Conservation (phyloP, 2,113 vertebrate species). For the Pterocles burchelli region DNA sequence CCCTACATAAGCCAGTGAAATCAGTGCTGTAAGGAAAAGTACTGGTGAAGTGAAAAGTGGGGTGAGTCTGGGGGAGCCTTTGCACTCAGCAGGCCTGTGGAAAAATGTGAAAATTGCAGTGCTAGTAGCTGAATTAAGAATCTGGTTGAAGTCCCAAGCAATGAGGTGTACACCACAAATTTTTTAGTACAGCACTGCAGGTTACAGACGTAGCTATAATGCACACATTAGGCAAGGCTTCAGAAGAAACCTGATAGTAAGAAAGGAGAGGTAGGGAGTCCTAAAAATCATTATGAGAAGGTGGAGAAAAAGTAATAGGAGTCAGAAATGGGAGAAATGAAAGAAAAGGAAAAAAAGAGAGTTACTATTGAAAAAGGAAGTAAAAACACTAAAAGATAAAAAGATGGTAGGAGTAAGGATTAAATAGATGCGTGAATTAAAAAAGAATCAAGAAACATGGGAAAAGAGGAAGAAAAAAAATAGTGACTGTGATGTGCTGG, state of each 20-base stretch:
- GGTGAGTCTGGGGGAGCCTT: neutral
- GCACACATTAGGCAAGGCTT: neutral
- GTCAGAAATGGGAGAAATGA: neutral
- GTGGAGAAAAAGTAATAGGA: neutral
- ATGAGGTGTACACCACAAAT: neutral
- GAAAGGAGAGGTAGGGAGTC: neutral
- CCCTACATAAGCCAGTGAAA: neutral
- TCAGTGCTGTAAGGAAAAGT: neutral
- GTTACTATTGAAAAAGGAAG: neutral
- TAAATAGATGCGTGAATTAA: neutral
- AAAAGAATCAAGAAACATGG: neutral
- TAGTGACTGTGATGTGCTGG: neutral
- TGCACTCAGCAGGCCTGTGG: neutral
- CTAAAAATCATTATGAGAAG: neutral
- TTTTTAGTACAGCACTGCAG: neutral
- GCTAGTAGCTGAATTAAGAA: neutral
- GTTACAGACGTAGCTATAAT: neutral
- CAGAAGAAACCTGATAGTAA: neutral
- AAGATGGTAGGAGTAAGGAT: neutral
- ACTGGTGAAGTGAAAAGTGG: neutral
- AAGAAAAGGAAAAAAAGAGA: neutral
- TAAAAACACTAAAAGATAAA: neutral
- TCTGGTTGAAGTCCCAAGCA: neutral
- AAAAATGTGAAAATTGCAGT: neutral
- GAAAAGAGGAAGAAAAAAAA: neutral